These are phyloP conservation scores for Tetramorium simillimum DNA, from an alignment of 1,140 invertebrate genomes.

Conservation along the genomic window DNA sequence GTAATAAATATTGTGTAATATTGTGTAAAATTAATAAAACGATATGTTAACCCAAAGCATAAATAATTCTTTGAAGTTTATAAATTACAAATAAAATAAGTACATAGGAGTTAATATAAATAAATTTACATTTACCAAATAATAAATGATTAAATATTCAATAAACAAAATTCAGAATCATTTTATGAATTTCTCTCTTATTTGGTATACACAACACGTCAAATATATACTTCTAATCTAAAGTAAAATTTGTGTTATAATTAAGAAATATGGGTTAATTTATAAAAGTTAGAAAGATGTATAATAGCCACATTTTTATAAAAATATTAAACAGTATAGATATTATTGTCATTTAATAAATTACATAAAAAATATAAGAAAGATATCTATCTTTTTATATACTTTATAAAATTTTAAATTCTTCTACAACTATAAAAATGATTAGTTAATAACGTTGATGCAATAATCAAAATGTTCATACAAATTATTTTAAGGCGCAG, in stretches of 20 bases:
- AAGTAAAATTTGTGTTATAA: background rate
- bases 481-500: background rate
- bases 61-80: constrained; percentile 1
- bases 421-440: background rate
- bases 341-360: background rate
- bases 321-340: background rate
- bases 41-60: background rate
- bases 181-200: background rate
- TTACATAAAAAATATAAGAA: background rate
- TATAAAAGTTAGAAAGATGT: background rate
- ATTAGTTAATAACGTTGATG: background rate
- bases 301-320: background rate
- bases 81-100: background rate
- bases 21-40: background rate
- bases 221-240: background rate
- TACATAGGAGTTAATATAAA: background rate
- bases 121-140: background rate
- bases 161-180: background rate
- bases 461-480: background rate
- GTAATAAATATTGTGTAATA: background rate
- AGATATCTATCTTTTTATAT: background rate
- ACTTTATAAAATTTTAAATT: background rate
- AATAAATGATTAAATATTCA: background rate
- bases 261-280: background rate
- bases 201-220: background rate